Evolutionary conservation across 2,888 invertebrate genomes (phyloP).

Genomic region (Netelia inedita): DNA sequence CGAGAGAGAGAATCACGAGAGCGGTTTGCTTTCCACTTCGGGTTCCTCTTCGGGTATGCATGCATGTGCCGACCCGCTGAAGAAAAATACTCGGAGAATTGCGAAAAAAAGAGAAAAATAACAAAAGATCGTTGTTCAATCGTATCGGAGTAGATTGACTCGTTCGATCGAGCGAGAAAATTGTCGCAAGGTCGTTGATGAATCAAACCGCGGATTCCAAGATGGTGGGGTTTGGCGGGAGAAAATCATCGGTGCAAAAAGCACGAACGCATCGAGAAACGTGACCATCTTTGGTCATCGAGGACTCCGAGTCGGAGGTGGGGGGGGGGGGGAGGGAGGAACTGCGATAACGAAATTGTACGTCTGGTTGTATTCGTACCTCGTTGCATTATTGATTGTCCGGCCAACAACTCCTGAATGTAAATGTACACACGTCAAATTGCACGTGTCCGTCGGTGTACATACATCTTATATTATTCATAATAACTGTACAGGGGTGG

Average conservation of each 20-base stretch:
- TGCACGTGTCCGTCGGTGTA: conserved; percentile 24
- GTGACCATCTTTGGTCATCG: background rate
- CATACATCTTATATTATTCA: conserved; percentile 45
- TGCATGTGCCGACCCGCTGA: background rate
- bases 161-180: conserved; percentile 10
- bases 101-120: conserved; percentile 10
- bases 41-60: background rate
- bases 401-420: conserved; percentile 3
- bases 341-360: conserved; percentile 20
- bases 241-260: background rate
- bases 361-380: conserved; percentile 17
- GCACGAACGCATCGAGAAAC: background rate
- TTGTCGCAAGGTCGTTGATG: background rate
- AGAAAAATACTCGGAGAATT: background rate
- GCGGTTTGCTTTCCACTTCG: conserved; percentile 55
- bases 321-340: conserved; percentile 1
- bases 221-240: background rate
- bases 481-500: background rate
- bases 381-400: conserved; percentile 39
- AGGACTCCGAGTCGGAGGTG: background rate
- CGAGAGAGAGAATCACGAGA: background rate
- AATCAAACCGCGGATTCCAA: background rate
- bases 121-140: background rate
- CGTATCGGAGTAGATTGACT: background rate
- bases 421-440: conserved; percentile 18